Evolutionary conservation across 2,888 invertebrate genomes (phyloP), one percentile per base, ranked within the genome.

Genomic region (Diarsia dahlii): DNA sequence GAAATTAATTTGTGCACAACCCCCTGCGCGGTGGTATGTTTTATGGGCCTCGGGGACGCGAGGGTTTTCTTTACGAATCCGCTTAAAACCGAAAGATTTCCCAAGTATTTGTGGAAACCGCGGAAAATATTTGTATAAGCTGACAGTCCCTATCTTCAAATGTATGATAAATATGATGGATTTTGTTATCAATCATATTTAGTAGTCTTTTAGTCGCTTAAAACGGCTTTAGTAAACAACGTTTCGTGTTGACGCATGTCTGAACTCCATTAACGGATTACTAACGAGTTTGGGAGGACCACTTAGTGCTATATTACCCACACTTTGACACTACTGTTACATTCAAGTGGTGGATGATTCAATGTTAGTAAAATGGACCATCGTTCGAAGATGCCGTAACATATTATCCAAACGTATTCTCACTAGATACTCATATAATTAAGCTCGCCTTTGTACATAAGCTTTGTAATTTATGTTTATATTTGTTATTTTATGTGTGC

Each of bases 1-100:
- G 64, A 78, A 84, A 85, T 85, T 80, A 85, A 86, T 86, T 86
- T 78, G 71, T 76, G 71, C 72, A 54, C 78, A 76, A 63, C 64
- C 71, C 70, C 81, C 74, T 23, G 70, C 62, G 66, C 63, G 71
- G 71, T 66, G 76, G 81, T 84, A 84, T 81, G 78, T 68, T 81
- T 84, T 84, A 81, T 81, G 54, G 62, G 23, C 76, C 71, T 48
- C 20, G 82, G 67, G 82, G 71, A 23, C 64, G 20, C 60, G 58
- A 58, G 69, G 81, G 56, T 70, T 77, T 77, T 72, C 76, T 76
- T 67, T 62, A 18, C 28, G 50, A 78, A 78, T 77, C 72, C 58
- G 71, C 66, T 84, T 75, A 63, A 72, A 70, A 39, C 68, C 54
- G 46, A 71, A 71, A 74, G 71, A 81, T 81, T 74, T 80, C 62